phyloP scores from a whole-genome alignment of 1,140 invertebrate genomes.

The Microplitis demolitor region DNA sequence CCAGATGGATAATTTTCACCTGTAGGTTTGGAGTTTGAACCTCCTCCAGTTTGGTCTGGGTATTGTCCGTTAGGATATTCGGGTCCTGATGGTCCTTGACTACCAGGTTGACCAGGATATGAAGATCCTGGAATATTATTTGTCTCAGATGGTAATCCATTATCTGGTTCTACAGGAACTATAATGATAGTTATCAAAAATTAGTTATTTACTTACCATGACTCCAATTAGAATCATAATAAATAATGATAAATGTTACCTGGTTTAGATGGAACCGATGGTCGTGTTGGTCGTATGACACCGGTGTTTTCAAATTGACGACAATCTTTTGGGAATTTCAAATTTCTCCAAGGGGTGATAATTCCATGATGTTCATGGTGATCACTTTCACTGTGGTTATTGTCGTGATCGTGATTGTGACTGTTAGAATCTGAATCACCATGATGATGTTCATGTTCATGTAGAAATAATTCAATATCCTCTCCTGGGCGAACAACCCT shows the following conservation, averaged over 20 bases:
- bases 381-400: slow-evolving; percentile 43
- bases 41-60: not conserved
- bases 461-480: slow-evolving; percentile 72
- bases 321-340: slow-evolving; percentile 69
- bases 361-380: slow-evolving; percentile 62
- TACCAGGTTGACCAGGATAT: slow-evolving; percentile 26
- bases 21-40: slow-evolving; percentile 28
- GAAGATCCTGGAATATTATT: not conserved
- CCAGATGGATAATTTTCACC: slow-evolving; percentile 36
- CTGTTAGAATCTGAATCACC: slow-evolving; percentile 11
- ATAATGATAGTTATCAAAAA: not conserved
- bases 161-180: not conserved
- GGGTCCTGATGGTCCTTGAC: not conserved
- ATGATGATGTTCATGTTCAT: slow-evolving; percentile 41
- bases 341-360: slow-evolving; percentile 65
- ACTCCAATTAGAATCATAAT: not conserved
- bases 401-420: slow-evolving; percentile 14
- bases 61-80: not conserved
- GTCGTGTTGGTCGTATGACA: slow-evolving; percentile 4
- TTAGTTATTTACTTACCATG: too few relatives aligned
- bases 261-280: slow-evolving; percentile 15
- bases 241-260: not conserved
- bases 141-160: not conserved
- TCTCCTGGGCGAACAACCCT: slow-evolving; percentile 71
- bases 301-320: slow-evolving; percentile 45